Percentiles rank a stretch among this genome's conserved stretches.
phyloP scores from a whole-genome alignment of 2,888 invertebrate genomes.

The Elgonia sp. region DNA sequence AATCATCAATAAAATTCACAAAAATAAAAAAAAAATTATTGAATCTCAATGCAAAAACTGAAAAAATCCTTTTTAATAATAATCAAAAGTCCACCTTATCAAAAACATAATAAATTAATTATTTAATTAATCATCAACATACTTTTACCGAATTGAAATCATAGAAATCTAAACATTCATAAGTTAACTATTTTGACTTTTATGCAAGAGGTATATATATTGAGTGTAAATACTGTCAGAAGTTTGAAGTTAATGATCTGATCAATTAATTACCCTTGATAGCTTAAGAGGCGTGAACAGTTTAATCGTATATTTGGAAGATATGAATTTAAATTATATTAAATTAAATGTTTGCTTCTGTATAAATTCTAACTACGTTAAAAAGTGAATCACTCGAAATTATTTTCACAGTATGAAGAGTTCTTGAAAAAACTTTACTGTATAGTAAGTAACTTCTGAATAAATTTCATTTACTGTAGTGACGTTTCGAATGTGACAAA shows the following conservation, averaged over 20 bases:
- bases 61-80: too few species aligned
- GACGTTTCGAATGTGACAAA: conserved; percentile 40
- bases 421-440: too few species aligned
- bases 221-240: conserved; percentile 66
- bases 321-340: conserved; percentile 27
- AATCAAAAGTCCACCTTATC: too few species aligned
- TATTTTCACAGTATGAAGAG: too few species aligned
- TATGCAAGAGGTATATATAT: conserved; percentile 47
- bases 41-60: too few species aligned
- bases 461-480: conserved; percentile 10
- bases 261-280: conserved; percentile 82
- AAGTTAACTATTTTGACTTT: conserved; percentile 48
- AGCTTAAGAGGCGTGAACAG: conserved; percentile 81
- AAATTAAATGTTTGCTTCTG: too few species aligned
- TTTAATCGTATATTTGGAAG: conserved; percentile 73
- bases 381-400: too few species aligned
- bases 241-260: conserved; percentile 78
- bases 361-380: neutral
- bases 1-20: too few species aligned
- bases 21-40: too few species aligned
- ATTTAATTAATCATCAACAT: too few species aligned
- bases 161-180: neutral
- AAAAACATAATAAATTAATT: too few species aligned
- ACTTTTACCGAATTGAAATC: too few species aligned
- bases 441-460: neutral